A percentile compares a stretch with the other conserved stretches of the same genome.
phyloP scores from a whole-genome alignment of 1,140 invertebrate genomes.

The Drosophila suzukii region DNA sequence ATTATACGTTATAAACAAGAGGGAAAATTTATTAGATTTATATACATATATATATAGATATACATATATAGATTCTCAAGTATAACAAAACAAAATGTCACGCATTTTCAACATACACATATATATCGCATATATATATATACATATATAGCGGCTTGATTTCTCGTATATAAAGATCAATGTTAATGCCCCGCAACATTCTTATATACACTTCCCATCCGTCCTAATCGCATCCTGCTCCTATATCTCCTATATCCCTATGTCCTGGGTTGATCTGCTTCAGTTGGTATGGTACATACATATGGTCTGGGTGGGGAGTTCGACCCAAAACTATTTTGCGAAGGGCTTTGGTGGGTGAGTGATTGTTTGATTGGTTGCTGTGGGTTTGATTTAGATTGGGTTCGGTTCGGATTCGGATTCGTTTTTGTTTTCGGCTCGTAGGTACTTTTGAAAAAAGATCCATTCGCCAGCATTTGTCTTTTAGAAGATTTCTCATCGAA shows the following conservation, averaged over 20 bases:
- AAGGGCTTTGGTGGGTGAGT: constrained; percentile 40
- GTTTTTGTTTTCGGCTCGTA: neutral
- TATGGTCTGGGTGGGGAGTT: constrained; percentile 41
- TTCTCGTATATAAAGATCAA: constrained; percentile 41
- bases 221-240: constrained; percentile 18
- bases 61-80: constrained; percentile 46
- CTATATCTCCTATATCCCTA: constrained; percentile 14
- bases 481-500: constrained; percentile 1
- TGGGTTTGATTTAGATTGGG: constrained; percentile 11
- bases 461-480: constrained; percentile 1
- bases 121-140: constrained; percentile 36
- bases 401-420: constrained; percentile 2
- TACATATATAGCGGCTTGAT: constrained; percentile 34
- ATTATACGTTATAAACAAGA: constrained; percentile 26
- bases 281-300: constrained; percentile 24
- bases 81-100: constrained; percentile 61
- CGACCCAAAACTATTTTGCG: constrained; percentile 38
- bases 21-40: constrained; percentile 27
- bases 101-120: constrained; percentile 54
- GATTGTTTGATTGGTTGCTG: constrained; percentile 38
- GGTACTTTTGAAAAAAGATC: constrained; percentile 7
- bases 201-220: constrained; percentile 65
- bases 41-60: constrained; percentile 38
- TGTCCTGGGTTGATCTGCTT: constrained; percentile 12
- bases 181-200: constrained; percentile 66